Conservation (phyloP, 2,113 vertebrate species). For the Dolichallabes microphthalmus region DNA sequence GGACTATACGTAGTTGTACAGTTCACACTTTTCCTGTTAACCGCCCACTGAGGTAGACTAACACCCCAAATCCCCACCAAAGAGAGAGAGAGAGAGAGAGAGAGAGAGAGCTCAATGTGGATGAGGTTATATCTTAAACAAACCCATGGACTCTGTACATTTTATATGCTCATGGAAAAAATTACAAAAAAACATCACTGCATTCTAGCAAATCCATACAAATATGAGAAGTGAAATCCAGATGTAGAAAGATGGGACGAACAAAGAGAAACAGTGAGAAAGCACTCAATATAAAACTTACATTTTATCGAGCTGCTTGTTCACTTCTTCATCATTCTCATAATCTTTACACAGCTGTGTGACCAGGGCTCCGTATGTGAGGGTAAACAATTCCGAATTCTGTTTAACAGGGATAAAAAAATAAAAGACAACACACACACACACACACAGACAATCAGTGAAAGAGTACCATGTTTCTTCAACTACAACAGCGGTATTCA, state of each 20-base stretch:
- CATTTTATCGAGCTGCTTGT: slow-evolving; percentile 99
- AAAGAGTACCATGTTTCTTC: not conserved
- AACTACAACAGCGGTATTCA: not conserved
- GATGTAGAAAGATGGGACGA: not conserved
- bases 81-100: not conserved
- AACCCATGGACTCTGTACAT: not conserved
- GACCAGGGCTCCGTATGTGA: slow-evolving; percentile 95
- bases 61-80: slow-evolving; percentile 4
- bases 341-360: slow-evolving; percentile 99
- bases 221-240: not conserved
- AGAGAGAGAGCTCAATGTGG: not conserved
- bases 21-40: slow-evolving; percentile 42
- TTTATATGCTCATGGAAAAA: not conserved
- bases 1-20: slow-evolving; percentile 38
- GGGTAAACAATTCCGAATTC: slow-evolving; percentile 97
- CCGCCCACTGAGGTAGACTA: slow-evolving; percentile 6
- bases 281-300: slow-evolving; percentile 63
- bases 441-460: slow-evolving; percentile 1
- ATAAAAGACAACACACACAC: not conserved
- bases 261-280: not conserved
- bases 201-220: not conserved
- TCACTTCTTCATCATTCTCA: slow-evolving; percentile 97
- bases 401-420: slow-evolving; percentile 56
- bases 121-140: slow-evolving; percentile 4
- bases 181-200: not conserved